Conservation (phyloP, 2,888 invertebrate genomes). For the Ophion ventricosus region DNA sequence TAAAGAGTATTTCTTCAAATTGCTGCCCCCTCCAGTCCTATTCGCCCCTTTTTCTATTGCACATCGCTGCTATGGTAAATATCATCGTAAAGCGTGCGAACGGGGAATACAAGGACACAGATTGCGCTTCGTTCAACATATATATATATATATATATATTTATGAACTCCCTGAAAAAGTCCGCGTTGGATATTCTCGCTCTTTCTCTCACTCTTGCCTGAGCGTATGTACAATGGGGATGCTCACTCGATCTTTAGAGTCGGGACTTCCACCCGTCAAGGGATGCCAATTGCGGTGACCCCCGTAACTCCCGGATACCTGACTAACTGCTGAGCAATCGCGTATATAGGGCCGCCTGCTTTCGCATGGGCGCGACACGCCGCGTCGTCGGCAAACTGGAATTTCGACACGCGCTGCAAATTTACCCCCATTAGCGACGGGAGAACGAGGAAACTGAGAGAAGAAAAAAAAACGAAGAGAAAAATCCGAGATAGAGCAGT, state of each 20-base stretch:
- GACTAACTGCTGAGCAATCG: slow-evolving; percentile 29
- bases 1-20: slow-evolving; percentile 14
- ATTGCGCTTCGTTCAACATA: slow-evolving; percentile 46
- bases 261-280: slow-evolving; percentile 34
- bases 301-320: slow-evolving; percentile 43
- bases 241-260: slow-evolving; percentile 9
- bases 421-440: slow-evolving; percentile 20
- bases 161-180: background rate
- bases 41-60: slow-evolving; percentile 27
- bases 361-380: background rate
- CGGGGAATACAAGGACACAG: slow-evolving; percentile 38
- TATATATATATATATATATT: background rate
- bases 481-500: slow-evolving; percentile 3
- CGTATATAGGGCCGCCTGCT: too few relatives aligned
- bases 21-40: background rate
- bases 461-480: background rate
- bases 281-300: slow-evolving; percentile 58
- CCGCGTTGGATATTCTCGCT: slow-evolving; percentile 2
- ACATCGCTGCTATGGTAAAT: slow-evolving; percentile 37
- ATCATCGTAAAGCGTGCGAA: slow-evolving; percentile 61
- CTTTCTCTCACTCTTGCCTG: slow-evolving; percentile 15
- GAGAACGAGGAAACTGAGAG: background rate
- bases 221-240: background rate
- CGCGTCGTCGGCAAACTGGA: slow-evolving; percentile 43
- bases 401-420: slow-evolving; percentile 70